A percentile compares a stretch with the other conserved stretches of the same genome.
These are phyloP conservation scores for Anoncus sp. DNA, from an alignment of 2,888 invertebrate genomes.

Conservation along the genomic window DNA sequence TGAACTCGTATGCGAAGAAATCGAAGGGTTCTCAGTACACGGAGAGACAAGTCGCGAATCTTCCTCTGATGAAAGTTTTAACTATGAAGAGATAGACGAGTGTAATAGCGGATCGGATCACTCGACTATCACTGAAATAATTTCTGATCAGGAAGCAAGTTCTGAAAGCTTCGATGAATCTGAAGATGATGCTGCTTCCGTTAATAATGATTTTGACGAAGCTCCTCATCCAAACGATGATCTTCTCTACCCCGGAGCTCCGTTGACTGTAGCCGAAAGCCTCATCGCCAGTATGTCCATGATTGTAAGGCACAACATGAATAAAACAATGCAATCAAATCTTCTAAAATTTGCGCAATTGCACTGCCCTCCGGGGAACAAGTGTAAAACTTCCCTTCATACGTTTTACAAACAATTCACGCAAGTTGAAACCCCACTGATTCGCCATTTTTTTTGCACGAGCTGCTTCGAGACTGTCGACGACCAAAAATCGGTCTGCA, in stretches of 20 bases:
- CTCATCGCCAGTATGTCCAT: conserved; percentile 18
- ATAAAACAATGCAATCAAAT: conserved; percentile 1
- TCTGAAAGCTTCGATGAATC: conserved; percentile 5
- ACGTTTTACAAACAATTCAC: conserved; percentile 50
- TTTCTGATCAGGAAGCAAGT: not conserved
- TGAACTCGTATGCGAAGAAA: no score
- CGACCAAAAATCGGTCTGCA: conserved; percentile 21
- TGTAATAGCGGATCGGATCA: no score
- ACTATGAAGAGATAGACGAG: no score
- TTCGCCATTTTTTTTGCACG: conserved; percentile 56
- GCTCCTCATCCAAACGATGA: not conserved
- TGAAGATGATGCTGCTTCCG: not conserved
- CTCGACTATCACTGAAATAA: not conserved
- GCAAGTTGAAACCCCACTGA: conserved; percentile 37
- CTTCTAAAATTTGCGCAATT: conserved; percentile 36
- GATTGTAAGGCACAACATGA: conserved; percentile 16
- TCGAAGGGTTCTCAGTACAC: no score
- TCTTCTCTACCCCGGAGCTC: conserved; percentile 30
- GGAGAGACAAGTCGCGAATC: no score
- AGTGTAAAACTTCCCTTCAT: conserved; percentile 51
- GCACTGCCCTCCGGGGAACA: conserved; percentile 49
- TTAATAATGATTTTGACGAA: not conserved
- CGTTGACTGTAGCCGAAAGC: conserved; percentile 33
- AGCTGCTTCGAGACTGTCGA: conserved; percentile 38
- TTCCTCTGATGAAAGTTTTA: no score